Percentiles rank a stretch among this genome's conserved stretches.
Conservation (phyloP, 92 coral and sea anemone species). For the Metridium senile region DNA sequence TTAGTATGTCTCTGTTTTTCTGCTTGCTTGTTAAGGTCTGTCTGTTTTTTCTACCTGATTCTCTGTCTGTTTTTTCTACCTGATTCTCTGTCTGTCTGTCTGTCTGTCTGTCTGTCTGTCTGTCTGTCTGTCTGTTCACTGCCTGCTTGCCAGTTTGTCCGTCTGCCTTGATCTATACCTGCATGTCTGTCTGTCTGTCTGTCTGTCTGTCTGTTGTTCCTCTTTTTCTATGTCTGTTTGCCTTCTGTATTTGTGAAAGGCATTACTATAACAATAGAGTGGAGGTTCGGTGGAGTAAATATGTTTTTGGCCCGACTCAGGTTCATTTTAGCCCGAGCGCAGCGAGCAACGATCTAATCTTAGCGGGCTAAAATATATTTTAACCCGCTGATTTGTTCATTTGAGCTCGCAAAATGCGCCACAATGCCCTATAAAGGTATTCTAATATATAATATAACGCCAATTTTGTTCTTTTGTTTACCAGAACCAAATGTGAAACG, state of each 20-base stretch:
- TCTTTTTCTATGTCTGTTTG: background rate
- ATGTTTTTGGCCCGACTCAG: no score
- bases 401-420: no score
- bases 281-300: no score
- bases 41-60: background rate
- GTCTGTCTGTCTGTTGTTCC: background rate
- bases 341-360: no score
- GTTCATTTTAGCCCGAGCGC: no score
- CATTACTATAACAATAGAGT: no score
- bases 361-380: no score
- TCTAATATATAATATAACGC: no score
- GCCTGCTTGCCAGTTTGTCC: background rate
- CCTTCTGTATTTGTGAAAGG: background rate
- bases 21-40: no score
- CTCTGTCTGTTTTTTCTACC: background rate
- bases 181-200: slow-evolving; percentile 4
- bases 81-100: background rate
- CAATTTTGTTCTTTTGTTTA: background rate
- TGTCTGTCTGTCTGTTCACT: background rate
- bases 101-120: background rate
- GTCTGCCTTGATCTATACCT: background rate
- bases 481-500: slow-evolving; percentile 80
- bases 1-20: no score
- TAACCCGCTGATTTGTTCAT: no score
- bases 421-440: no score